Percentiles rank a stretch among this genome's conserved stretches.
phyloP scores from a whole-genome alignment of 1,140 invertebrate species.

The Batillaria attramentaria region DNA sequence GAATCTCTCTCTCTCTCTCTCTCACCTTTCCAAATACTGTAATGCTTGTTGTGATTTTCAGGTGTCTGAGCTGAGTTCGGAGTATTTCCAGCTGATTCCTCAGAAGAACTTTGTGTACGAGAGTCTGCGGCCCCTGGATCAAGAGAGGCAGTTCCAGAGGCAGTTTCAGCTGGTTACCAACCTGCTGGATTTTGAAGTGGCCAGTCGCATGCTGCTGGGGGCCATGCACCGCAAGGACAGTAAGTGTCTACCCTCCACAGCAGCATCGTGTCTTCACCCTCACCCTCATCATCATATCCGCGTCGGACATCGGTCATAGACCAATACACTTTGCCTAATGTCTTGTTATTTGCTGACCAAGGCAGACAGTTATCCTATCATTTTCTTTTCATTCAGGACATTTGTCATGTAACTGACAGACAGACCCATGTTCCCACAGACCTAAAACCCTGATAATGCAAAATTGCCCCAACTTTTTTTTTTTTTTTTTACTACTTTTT shows the following conservation, averaged over 20 bases:
- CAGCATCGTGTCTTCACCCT: not conserved
- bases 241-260: conserved; percentile 34
- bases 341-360: too few species aligned
- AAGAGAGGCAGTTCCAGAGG: conserved; percentile 50
- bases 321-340: too few species aligned
- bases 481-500: too few species aligned
- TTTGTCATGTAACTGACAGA: too few species aligned
- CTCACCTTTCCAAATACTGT: too few species aligned
- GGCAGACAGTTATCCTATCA: too few species aligned
- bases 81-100: conserved; percentile 73
- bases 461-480: too few species aligned
- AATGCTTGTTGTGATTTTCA: conserved; percentile 47
- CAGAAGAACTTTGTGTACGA: conserved; percentile 70
- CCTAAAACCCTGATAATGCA: too few species aligned
- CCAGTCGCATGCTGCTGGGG: conserved; percentile 69
- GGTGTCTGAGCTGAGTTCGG: conserved; percentile 71
- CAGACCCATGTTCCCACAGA: too few species aligned
- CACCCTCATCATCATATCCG: too few species aligned
- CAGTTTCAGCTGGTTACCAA: conserved; percentile 63
- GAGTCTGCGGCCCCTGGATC: conserved; percentile 68
- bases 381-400: too few species aligned
- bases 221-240: conserved; percentile 63
- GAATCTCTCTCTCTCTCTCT: not conserved
- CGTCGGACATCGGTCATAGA: too few species aligned
- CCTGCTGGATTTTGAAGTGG: conserved; percentile 70